Conservation (phyloP, 2,113 vertebrate species). For the Arvicanthis niloticus region DNA sequence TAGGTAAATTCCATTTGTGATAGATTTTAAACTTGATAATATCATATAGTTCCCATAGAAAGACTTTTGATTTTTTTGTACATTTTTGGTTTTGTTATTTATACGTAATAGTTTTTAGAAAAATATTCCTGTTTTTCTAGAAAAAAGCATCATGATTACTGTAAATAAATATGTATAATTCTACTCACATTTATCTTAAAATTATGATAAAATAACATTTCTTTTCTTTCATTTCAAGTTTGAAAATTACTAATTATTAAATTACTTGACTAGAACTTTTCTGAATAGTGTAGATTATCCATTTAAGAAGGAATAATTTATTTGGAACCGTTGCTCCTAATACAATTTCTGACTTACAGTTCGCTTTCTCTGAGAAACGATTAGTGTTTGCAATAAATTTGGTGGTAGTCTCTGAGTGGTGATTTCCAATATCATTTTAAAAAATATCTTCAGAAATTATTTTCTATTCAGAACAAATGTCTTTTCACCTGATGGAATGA, state of each 20-base stretch:
- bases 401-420: neutral
- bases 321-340: neutral
- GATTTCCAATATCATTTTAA: neutral
- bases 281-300: neutral
- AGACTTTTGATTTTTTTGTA: neutral
- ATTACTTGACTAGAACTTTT: neutral
- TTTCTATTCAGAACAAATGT: neutral
- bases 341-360: neutral
- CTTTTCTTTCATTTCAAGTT: neutral
- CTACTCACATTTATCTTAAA: neutral
- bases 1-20: neutral
- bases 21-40: neutral
- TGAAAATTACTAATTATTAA: neutral
- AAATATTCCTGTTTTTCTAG: neutral
- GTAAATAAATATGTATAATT: neutral
- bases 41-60: neutral
- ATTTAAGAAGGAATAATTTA: neutral
- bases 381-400: neutral
- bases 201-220: neutral
- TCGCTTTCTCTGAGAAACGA: neutral
- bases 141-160: neutral
- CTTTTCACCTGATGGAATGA: no score
- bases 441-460: neutral
- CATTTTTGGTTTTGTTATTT: neutral
- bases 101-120: neutral